Evolutionary conservation across 2,888 invertebrate genomes (phyloP).

Genomic region (Sesia bembeciformis): DNA sequence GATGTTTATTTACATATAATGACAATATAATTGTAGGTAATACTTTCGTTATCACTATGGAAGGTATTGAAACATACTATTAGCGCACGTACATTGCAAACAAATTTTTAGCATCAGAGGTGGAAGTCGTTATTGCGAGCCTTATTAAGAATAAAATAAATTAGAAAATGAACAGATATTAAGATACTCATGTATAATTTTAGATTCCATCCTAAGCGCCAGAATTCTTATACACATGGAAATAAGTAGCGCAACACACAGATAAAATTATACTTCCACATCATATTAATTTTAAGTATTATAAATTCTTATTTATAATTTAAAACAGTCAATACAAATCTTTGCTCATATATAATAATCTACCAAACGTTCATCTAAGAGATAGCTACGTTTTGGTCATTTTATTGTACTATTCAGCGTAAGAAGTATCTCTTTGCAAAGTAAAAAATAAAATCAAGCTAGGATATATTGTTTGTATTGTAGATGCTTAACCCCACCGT

Average conservation of each 20-base stretch:
- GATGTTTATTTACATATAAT: conserved; percentile 54
- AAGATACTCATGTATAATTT: too few relatives aligned
- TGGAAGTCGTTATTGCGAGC: too few relatives aligned
- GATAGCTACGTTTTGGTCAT: conserved; percentile 32
- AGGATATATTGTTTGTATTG: neutral
- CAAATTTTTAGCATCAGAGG: too few relatives aligned
- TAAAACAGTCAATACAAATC: neutral
- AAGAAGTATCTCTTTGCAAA: neutral
- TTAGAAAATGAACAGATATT: too few relatives aligned
- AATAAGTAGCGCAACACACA: too few relatives aligned
- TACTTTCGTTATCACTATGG: conserved; percentile 29
- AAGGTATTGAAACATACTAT: conserved; percentile 24
- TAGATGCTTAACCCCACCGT: conserved; percentile 50
- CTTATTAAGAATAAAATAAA: too few relatives aligned
- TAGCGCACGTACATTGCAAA: neutral
- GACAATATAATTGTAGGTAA: conserved; percentile 24
- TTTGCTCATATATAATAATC: too few relatives aligned
- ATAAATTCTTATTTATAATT: too few relatives aligned
- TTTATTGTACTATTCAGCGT: conserved; percentile 56
- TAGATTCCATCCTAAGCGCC: too few relatives aligned
- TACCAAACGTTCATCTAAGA: neutral
- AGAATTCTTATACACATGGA: too few relatives aligned
- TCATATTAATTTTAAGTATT: too few relatives aligned
- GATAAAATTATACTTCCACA: too few relatives aligned
- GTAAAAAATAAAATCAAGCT: neutral